Evolutionary conservation across 2,888 invertebrate genomes (phyloP).

Genomic region (Allophyes oxyacanthae): DNA sequence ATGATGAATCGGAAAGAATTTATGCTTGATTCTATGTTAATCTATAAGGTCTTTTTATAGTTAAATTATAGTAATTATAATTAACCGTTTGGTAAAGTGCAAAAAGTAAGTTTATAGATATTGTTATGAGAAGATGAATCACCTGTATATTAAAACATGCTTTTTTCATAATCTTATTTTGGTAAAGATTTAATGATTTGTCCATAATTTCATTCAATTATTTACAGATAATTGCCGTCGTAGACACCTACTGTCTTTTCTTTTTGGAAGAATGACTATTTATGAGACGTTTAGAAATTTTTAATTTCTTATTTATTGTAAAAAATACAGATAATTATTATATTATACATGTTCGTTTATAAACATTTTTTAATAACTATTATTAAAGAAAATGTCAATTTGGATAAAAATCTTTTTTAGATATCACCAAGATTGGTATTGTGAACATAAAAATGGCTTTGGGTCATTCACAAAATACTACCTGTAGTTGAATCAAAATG

Average conservation of each 20-base stretch:
- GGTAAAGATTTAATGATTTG: constrained; percentile 26
- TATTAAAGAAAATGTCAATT: constrained; percentile 9
- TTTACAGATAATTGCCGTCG: constrained; percentile 17
- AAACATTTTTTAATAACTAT: constrained; percentile 8
- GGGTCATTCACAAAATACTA: constrained; percentile 3
- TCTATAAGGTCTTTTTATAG: no score
- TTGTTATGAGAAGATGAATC: constrained; percentile 4
- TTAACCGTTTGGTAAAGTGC: no score
- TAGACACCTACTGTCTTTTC: constrained; percentile 31
- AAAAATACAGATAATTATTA: no score
- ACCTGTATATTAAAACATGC: background rate
- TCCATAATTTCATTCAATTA: constrained; percentile 26
- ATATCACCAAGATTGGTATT: no score
- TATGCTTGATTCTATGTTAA: no score
- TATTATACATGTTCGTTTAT: background rate
- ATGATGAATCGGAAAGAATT: constrained; percentile 2
- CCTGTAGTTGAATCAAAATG: constrained; percentile 8
- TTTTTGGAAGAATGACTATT: constrained; percentile 24
- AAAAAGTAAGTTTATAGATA: no score
- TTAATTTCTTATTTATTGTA: background rate
- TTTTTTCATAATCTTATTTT: constrained; percentile 15
- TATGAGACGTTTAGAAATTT: constrained; percentile 4
- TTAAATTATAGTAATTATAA: no score
- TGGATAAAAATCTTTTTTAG: constrained; percentile 7
- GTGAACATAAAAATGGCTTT: constrained; percentile 3